Evolutionary conservation across 2,888 invertebrate genomes (phyloP).

Genomic region (Tenthredo livida): DNA sequence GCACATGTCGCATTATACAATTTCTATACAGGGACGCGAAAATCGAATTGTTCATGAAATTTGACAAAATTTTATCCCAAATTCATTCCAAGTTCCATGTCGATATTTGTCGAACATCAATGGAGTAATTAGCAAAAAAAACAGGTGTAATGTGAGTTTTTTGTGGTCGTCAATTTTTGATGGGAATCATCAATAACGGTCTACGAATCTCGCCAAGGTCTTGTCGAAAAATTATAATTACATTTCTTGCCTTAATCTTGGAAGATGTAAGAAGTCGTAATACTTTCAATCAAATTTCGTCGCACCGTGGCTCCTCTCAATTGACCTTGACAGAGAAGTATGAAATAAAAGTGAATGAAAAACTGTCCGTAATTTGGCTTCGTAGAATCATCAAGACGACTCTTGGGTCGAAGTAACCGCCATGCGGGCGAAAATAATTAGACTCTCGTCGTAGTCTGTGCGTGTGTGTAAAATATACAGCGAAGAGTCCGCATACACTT

Average conservation of each 20-base stretch:
- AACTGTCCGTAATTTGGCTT: background rate
- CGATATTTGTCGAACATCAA: background rate
- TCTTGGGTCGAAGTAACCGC: background rate
- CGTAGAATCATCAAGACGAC: conserved; percentile 39
- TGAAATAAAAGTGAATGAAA: background rate
- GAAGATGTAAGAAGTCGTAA: background rate
- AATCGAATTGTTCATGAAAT: background rate
- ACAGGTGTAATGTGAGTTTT: background rate
- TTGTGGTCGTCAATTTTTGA: background rate
- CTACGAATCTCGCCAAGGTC: background rate
- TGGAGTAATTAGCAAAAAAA: background rate
- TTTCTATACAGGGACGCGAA: background rate
- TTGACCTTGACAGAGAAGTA: background rate
- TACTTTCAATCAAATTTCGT: background rate
- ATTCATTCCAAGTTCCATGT: background rate
- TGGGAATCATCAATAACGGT: background rate
- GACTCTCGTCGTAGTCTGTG: background rate
- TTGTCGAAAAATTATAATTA: background rate
- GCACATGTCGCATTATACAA: background rate
- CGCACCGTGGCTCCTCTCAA: background rate
- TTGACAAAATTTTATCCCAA: background rate
- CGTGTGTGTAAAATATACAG: background rate
- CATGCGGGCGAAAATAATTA: conserved; percentile 33
- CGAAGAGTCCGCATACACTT: background rate
- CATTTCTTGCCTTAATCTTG: background rate